Evolutionary conservation across 1,140 invertebrate genomes (phyloP).

Genomic region (Polypedilum pembai): DNA sequence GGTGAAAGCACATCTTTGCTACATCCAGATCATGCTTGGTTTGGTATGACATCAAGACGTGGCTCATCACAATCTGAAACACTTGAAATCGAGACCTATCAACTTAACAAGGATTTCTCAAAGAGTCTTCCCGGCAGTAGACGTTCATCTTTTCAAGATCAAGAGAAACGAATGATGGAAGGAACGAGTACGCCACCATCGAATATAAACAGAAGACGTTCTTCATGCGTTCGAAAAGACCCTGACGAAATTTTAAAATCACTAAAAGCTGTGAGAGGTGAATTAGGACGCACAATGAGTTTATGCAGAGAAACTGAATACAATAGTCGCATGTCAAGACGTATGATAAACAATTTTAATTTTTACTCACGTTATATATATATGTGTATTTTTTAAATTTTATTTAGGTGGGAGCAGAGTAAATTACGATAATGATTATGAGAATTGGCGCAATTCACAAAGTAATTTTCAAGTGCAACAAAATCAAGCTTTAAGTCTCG

Average conservation of each 20-base stretch:
- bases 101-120: constrained; percentile 75
- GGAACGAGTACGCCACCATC: constrained; percentile 48
- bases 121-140: constrained; percentile 73
- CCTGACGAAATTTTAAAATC: constrained; percentile 72
- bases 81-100: constrained; percentile 74
- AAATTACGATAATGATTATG: neutral
- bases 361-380: constrained; percentile 28
- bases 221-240: constrained; percentile 68
- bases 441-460: neutral
- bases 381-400: neutral
- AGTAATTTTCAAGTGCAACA: constrained; percentile 16
- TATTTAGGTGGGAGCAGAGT: neutral
- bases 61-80: constrained; percentile 79
- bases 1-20: constrained; percentile 62
- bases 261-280: constrained; percentile 68
- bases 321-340: constrained; percentile 48
- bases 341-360: constrained; percentile 49
- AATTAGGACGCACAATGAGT: constrained; percentile 70
- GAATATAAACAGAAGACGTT: constrained; percentile 59
- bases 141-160: constrained; percentile 71
- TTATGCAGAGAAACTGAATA: constrained; percentile 51
- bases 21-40: constrained; percentile 77
- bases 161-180: constrained; percentile 46
- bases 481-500: constrained; percentile 50
- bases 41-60: constrained; percentile 57